phyloP scores from a whole-genome alignment of 2,797 vertebrate species.

The Brotula barbata region DNA sequence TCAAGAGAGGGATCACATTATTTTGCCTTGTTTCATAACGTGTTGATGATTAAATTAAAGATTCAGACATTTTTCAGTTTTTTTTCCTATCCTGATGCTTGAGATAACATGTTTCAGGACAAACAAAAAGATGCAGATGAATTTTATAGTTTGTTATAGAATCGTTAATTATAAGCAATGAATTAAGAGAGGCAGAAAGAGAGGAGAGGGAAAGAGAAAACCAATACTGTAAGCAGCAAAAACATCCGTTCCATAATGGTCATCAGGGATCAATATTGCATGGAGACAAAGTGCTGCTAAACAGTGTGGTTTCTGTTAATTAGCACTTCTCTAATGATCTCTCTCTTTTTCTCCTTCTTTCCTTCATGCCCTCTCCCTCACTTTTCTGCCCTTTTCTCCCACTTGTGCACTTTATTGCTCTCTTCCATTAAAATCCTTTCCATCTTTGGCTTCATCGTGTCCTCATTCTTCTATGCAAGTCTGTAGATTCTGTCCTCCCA shows the following conservation, averaged over 20 bases:
- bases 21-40: slow-evolving; percentile 39
- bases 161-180: not conserved
- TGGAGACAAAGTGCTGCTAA: slow-evolving; percentile 71
- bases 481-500: slow-evolving; percentile 31
- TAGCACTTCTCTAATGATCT: slow-evolving; percentile 67
- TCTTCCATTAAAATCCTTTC: slow-evolving; percentile 32
- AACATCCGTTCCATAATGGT: slow-evolving; percentile 55
- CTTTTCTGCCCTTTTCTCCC: slow-evolving; percentile 28
- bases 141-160: slow-evolving; percentile 6
- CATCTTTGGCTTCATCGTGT: slow-evolving; percentile 27
- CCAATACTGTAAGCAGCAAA: slow-evolving; percentile 32
- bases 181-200: slow-evolving; percentile 13
- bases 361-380: not conserved
- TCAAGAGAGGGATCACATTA: slow-evolving; percentile 19
- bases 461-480: slow-evolving; percentile 18
- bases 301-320: slow-evolving; percentile 72
- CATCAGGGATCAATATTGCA: slow-evolving; percentile 65
- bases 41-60: slow-evolving; percentile 44
- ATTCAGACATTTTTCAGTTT: slow-evolving; percentile 22
- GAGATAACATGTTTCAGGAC: slow-evolving; percentile 13
- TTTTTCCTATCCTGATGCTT: slow-evolving; percentile 19
- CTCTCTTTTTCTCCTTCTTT: slow-evolving; percentile 19
- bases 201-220: slow-evolving; percentile 13
- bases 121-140: not conserved
- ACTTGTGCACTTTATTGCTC: slow-evolving; percentile 31